Evolutionary conservation across 2,888 invertebrate genomes (phyloP).

Genomic region (Philopedon plagiatum): DNA sequence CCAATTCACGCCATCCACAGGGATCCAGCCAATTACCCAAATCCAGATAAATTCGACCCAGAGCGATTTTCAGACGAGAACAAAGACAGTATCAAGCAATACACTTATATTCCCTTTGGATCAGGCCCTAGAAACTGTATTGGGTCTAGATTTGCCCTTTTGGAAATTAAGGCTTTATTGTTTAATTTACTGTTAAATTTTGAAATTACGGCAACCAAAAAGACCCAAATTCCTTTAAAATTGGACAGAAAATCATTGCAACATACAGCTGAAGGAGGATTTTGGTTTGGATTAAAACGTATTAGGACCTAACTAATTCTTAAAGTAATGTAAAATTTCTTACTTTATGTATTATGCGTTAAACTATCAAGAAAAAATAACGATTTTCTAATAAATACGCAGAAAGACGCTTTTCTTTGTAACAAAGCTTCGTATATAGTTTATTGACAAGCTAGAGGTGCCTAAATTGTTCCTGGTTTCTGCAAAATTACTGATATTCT

Average conservation of each 20-base stretch:
- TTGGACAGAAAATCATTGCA: slow-evolving; percentile 50
- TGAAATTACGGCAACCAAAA: slow-evolving; percentile 57
- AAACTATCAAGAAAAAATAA: too few species aligned
- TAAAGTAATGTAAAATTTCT: too few species aligned
- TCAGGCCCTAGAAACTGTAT: slow-evolving; percentile 72
- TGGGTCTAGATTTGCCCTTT: slow-evolving; percentile 65
- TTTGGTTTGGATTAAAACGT: slow-evolving; percentile 33
- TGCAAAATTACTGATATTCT: too few species aligned
- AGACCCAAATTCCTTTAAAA: slow-evolving; percentile 59
- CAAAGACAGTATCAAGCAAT: slow-evolving; percentile 67
- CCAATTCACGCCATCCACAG: slow-evolving; percentile 66
- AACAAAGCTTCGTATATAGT: too few species aligned
- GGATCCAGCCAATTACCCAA: slow-evolving; percentile 66
- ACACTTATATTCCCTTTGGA: slow-evolving; percentile 72
- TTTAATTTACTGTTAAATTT: slow-evolving; percentile 59
- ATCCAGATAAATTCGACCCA: slow-evolving; percentile 70
- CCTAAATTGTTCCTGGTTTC: too few species aligned
- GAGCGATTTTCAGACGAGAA: slow-evolving; percentile 61
- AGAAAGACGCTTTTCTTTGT: too few species aligned
- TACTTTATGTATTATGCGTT: too few species aligned
- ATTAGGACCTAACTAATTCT: too few species aligned
- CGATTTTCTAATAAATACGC: too few species aligned
- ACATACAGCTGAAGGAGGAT: slow-evolving; percentile 26
- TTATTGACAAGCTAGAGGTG: too few species aligned
- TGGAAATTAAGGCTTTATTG: slow-evolving; percentile 61